Percentiles rank a stretch among this genome's conserved stretches.
These are phyloP conservation scores for Megastigmus dorsalis DNA, from an alignment of 2,888 invertebrate species.

Conservation along the genomic window DNA sequence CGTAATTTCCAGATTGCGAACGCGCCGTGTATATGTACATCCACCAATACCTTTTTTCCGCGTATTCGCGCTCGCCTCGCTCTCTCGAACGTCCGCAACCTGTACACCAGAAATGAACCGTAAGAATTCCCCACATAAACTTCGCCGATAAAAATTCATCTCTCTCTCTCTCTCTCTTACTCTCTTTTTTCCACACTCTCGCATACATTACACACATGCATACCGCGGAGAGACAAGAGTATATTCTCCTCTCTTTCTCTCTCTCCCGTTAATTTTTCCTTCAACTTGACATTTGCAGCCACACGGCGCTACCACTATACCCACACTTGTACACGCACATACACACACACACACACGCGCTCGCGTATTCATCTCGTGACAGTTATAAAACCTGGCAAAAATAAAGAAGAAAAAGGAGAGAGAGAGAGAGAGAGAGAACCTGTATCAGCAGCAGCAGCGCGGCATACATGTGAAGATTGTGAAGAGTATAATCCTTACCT, in stretches of 20 bases:
- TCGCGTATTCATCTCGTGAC: neutral
- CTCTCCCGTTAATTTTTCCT: conserved; percentile 17
- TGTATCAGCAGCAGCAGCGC: neutral
- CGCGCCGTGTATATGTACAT: too few relatives aligned
- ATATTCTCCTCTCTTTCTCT: too few relatives aligned
- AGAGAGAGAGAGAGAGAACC: neutral
- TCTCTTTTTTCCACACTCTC: neutral
- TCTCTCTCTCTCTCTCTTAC: neutral
- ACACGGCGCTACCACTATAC: neutral
- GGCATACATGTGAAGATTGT: too few relatives aligned
- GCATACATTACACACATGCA: conserved; percentile 7
- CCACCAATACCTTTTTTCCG: neutral
- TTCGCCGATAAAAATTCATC: conserved; percentile 21
- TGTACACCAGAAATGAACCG: conserved; percentile 45
- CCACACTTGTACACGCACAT: neutral
- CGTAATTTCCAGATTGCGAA: too few relatives aligned
- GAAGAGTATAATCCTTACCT: too few relatives aligned
- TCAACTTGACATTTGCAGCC: conserved; percentile 45
- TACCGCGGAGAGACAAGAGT: too few relatives aligned
- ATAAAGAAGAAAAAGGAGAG: conserved; percentile 9
- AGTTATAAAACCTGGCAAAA: conserved; percentile 26
- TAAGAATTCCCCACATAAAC: conserved; percentile 38
- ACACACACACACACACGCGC: neutral
- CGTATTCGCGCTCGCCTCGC: neutral
- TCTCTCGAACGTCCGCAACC: conserved; percentile 1